phyloP scores from a whole-genome alignment of 2,113 vertebrate genomes.

The Gnathochromis pfefferi region DNA sequence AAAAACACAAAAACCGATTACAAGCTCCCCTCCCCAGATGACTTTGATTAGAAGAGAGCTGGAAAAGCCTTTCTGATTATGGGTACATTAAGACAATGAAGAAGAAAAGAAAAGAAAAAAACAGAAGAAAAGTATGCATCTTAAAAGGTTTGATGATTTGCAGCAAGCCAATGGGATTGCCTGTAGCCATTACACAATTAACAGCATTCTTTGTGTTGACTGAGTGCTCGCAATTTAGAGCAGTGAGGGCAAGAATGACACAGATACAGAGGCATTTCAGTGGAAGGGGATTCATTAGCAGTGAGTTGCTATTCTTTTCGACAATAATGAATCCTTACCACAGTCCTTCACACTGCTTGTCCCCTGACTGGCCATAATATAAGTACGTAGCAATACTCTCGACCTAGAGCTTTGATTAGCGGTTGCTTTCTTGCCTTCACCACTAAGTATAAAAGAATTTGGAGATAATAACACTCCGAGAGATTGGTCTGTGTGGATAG shows the following conservation, averaged over 20 bases:
- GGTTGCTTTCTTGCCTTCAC: neutral
- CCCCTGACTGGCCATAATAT: neutral
- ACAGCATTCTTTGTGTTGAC: conserved; percentile 45
- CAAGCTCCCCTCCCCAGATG: conserved; percentile 24
- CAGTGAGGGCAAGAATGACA: conserved; percentile 21
- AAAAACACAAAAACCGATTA: conserved; percentile 38
- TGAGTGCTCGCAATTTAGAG: conserved; percentile 54
- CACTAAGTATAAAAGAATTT: neutral
- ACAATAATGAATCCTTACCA: conserved; percentile 1
- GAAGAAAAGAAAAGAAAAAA: neutral
- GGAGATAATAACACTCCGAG: neutral
- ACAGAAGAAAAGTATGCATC: conserved; percentile 4
- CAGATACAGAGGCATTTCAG: neutral
- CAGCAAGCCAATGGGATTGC: conserved; percentile 46
- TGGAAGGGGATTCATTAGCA: conserved; percentile 15
- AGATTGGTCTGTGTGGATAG: neutral
- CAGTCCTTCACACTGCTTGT: conserved; percentile 29
- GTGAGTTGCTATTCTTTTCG: conserved; percentile 17
- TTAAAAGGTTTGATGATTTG: conserved; percentile 35
- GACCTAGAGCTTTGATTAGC: neutral
- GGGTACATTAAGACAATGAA: conserved; percentile 38
- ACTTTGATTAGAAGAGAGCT: conserved; percentile 44
- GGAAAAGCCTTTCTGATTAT: conserved; percentile 28
- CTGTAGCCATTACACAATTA: conserved; percentile 54
- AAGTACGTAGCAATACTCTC: neutral